Evolutionary conservation across 2,888 invertebrate genomes (phyloP).

Genomic region (Dryobota labecula): DNA sequence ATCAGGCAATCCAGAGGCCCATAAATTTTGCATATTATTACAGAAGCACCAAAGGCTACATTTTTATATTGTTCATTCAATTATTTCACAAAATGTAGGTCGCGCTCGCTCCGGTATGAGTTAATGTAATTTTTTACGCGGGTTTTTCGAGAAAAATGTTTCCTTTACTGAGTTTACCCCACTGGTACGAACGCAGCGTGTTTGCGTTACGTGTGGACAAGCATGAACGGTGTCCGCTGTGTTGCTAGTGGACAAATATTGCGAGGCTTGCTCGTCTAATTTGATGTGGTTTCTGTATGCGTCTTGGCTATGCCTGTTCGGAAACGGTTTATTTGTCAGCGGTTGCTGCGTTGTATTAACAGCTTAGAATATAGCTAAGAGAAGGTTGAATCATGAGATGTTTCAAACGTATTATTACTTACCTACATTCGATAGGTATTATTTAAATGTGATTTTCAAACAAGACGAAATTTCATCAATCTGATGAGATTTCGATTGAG

Average conservation of each 20-base stretch:
- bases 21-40: constrained; percentile 7
- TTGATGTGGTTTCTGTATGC: constrained; percentile 33
- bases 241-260: constrained; percentile 30
- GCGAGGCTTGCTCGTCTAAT: constrained; percentile 13
- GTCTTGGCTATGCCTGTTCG: constrained; percentile 5
- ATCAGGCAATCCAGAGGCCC: not conserved
- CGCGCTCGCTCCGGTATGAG: constrained; percentile 16
- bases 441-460: not conserved
- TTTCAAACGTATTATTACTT: not conserved
- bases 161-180: constrained; percentile 2
- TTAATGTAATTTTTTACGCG: constrained; percentile 39
- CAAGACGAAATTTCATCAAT: not conserved
- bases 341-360: not conserved
- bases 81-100: constrained; percentile 37
- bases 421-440: not conserved
- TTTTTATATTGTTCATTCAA: constrained; percentile 36
- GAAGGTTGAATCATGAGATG: not conserved
- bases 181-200: not conserved
- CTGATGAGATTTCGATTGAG: not conserved
- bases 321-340: constrained; percentile 17
- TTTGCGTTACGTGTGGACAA: constrained; percentile 22
- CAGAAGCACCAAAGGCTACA: constrained; percentile 11
- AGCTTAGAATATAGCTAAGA: not conserved
- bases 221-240: constrained; percentile 22
- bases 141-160: constrained; percentile 34